Conservation (phyloP, 2,113 vertebrate species). For the Prunella fulvescens region DNA sequence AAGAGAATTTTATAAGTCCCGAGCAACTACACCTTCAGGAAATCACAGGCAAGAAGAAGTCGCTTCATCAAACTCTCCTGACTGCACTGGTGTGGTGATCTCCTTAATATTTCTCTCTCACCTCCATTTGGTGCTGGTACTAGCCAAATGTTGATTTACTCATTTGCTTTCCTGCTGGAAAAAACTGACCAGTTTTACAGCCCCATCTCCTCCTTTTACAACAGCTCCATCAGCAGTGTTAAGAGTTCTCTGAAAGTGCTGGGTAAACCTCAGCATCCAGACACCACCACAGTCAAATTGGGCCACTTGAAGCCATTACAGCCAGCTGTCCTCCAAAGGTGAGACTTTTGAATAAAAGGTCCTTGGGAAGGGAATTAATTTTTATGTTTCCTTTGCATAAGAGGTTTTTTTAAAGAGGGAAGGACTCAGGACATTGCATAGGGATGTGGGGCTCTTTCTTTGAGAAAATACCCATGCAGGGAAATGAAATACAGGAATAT, state of each 20-base stretch:
- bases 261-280: not conserved
- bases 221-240: not conserved
- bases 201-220: not conserved
- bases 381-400: not conserved
- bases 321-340: not conserved
- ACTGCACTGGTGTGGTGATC: not conserved
- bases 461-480: not conserved
- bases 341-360: not conserved
- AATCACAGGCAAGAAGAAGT: not conserved
- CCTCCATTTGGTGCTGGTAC: not conserved
- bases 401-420: not conserved
- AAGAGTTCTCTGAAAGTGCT: not conserved
- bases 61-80: not conserved
- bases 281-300: fast-evolving
- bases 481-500: not conserved
- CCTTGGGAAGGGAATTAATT: not conserved
- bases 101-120: not conserved
- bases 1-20: not conserved
- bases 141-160: not conserved
- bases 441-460: not conserved
- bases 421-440: not conserved
- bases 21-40: not conserved
- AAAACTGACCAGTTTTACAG: not conserved
- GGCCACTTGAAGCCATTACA: not conserved
- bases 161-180: not conserved